These are phyloP conservation scores for Daphoenositta chrysoptera DNA, from an alignment of 2,113 vertebrate species.

Conservation along the genomic window DNA sequence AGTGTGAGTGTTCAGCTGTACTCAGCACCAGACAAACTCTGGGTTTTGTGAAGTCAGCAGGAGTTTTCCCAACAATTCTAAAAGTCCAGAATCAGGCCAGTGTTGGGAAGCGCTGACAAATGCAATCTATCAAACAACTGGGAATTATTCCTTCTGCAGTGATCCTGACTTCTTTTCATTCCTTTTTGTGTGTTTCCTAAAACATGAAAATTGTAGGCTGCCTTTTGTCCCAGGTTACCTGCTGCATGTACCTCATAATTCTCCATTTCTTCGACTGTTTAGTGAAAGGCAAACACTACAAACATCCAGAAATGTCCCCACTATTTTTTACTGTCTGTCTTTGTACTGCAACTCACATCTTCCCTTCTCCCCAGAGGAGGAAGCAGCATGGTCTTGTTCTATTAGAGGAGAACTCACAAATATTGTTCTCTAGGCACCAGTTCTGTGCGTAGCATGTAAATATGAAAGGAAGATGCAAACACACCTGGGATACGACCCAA, in stretches of 20 bases:
- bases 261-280: neutral
- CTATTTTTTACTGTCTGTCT: neutral
- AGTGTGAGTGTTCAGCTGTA: neutral
- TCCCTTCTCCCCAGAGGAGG: neutral
- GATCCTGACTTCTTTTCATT: neutral
- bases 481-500: neutral
- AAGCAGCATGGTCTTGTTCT: neutral
- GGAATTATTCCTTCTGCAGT: neutral
- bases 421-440: neutral
- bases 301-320: neutral
- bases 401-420: neutral
- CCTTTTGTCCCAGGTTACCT: neutral
- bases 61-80: neutral
- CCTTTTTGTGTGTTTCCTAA: neutral
- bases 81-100: neutral
- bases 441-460: neutral
- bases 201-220: neutral
- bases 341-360: neutral
- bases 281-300: neutral
- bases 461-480: neutral
- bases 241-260: neutral
- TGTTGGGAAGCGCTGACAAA: neutral
- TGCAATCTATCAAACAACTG: neutral
- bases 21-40: neutral
- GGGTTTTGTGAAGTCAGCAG: conserved; percentile 7